These are phyloP conservation scores for Centrocercus urophasianus DNA, from an alignment of 2,113 vertebrate species.

Conservation along the genomic window DNA sequence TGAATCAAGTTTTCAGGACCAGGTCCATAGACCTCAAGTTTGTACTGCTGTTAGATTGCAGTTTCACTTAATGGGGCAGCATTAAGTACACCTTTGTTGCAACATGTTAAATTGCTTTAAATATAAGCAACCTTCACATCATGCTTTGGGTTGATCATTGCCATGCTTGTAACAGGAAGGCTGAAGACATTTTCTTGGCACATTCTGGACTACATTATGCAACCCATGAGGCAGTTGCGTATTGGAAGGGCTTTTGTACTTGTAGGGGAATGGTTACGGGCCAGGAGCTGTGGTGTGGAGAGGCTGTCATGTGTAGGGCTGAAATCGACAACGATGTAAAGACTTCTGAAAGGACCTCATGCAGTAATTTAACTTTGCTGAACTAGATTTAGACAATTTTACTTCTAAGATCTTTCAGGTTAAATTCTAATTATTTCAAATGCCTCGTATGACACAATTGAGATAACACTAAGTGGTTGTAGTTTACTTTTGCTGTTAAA, in stretches of 20 bases:
- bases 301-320: background rate
- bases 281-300: background rate
- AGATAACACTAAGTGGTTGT: slow-evolving; percentile 10
- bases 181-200: slow-evolving; percentile 49
- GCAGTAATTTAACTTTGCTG: background rate
- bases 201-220: background rate
- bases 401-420: background rate
- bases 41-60: background rate
- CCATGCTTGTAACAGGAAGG: slow-evolving; percentile 17
- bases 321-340: background rate
- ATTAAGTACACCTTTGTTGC: background rate
- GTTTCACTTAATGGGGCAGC: background rate
- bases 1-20: background rate
- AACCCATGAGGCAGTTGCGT: background rate
- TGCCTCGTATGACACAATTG: fast-evolving
- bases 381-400: background rate
- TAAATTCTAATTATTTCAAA: background rate
- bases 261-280: background rate
- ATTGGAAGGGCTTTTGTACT: background rate
- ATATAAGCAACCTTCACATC: background rate
- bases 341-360: background rate
- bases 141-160: slow-evolving; percentile 20
- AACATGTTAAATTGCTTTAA: slow-evolving; percentile 32
- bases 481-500: slow-evolving; percentile 40
- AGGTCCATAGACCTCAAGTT: background rate